Base-by-base conservation (phyloP, 64 coral and sea anemone species). In the Montipora cactus region DNA sequence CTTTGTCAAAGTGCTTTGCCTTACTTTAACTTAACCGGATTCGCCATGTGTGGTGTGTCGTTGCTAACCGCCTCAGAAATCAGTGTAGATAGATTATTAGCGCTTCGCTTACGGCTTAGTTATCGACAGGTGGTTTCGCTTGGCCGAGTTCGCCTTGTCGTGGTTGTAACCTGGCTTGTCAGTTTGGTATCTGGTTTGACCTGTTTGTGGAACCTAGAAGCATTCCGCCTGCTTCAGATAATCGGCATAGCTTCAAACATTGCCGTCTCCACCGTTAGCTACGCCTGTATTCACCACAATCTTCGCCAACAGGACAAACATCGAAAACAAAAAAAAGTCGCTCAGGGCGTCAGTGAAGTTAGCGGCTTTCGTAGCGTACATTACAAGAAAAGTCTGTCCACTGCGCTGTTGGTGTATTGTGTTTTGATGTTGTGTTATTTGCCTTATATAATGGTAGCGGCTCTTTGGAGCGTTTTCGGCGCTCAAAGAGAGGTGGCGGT, bases 391-490 rank as follows among this genome's bases (percentile, higher is more conserved):
- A 86, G 64, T 9, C 62, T 86, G 7, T 71, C 62, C 37, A 49
- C 82, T 69, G 82, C 82, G 20, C 12, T 71, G 45, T 86, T 66
- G 82, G 47, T 86, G 46, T 72, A 86, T 64, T 86, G 62, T 48
- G 66, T 16, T 72, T 70, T 86, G n/a, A 5, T 86, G 45, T 19
- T 86, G 7, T 86, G 82, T 5, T 86, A 44, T 70, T 15, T 86
- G 15, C 82, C 82, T 19, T 86, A 86, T 44, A 72, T 86, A 64
- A 71, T 86, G 48, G 82, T 86, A 13, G 82, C 82, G 1, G 82
- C 64, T 3, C 82, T 86, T 50, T 86, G 82, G 82, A 66, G 64
- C 7, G 46, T 86, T 86, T 72, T 47, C 66, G 64, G 82, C 5
- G 66, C 64, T 44, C 48, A 8, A 11, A 66, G 48, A 51, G 64